These are phyloP conservation scores for Nymphalis polychloros DNA, from an alignment of 2,888 invertebrate species.

Conservation along the genomic window DNA sequence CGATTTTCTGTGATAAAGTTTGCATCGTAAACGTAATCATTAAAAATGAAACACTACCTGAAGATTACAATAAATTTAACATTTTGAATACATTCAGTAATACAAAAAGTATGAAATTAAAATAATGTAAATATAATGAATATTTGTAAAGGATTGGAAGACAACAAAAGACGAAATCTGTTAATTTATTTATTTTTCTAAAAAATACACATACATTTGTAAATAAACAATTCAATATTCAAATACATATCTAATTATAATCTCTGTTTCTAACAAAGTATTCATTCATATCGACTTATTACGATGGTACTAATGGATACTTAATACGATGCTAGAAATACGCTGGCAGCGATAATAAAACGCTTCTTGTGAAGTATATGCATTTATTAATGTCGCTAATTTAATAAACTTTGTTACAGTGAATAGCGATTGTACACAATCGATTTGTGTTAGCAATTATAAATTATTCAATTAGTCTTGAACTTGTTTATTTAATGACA, in stretches of 20 bases:
- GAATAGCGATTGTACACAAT: too few relatives aligned
- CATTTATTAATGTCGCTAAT: constrained; percentile 5
- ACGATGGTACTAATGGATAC: constrained; percentile 34
- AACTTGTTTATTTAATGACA: background rate
- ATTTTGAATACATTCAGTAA: too few relatives aligned
- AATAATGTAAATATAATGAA: background rate
- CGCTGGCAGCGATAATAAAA: constrained; percentile 21
- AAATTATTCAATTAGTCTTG: background rate
- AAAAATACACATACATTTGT: constrained; percentile 82
- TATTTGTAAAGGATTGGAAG: too few relatives aligned
- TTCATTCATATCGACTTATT: constrained; percentile 56
- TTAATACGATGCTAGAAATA: constrained; percentile 17
- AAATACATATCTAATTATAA: constrained; percentile 71
- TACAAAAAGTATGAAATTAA: constrained; percentile 15
- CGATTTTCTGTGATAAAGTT: too few relatives aligned
- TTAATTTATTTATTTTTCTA: constrained; percentile 75
- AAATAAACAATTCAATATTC: constrained; percentile 80
- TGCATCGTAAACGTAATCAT: too few relatives aligned
- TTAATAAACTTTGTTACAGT: background rate
- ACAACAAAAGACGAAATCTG: constrained; percentile 45
- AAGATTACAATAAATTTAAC: too few relatives aligned
- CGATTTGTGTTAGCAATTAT: background rate
- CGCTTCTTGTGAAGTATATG: constrained; percentile 7
- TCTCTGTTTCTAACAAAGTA: constrained; percentile 64
- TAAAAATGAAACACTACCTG: too few relatives aligned